phyloP scores from a whole-genome alignment of 2,888 invertebrate genomes.

The Chymomyza procnemis region DNA sequence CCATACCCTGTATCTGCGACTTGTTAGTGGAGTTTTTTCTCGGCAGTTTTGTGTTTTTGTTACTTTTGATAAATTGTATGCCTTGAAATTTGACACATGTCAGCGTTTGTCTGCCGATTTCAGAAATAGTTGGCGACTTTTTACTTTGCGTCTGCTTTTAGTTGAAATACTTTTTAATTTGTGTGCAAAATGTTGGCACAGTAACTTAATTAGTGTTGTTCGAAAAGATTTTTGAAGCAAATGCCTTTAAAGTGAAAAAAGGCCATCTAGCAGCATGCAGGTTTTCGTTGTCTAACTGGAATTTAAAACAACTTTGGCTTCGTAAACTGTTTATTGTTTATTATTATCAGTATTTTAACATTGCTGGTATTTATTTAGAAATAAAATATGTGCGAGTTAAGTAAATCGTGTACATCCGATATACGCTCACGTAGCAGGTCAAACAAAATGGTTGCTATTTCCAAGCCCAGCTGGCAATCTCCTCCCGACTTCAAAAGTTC shows the following conservation, averaged over 20 bases:
- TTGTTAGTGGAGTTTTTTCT: constrained; percentile 10
- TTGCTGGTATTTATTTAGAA: too few species aligned
- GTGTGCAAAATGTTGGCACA: not conserved
- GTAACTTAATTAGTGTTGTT: not conserved
- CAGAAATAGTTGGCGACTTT: constrained; percentile 26
- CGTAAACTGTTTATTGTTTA: too few species aligned
- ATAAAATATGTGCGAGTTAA: too few species aligned
- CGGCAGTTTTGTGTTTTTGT: constrained; percentile 50
- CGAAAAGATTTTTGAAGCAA: not conserved
- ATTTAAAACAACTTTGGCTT: too few species aligned
- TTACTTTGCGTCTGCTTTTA: constrained; percentile 16
- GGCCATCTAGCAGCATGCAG: too few species aligned
- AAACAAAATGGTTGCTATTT: constrained; percentile 90
- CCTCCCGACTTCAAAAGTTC: constrained; percentile 96
- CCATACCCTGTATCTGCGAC: constrained; percentile 26
- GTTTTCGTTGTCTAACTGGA: too few species aligned
- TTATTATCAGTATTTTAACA: too few species aligned
- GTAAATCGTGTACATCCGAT: too few species aligned
- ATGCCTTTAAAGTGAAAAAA: not conserved
- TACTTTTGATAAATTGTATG: constrained; percentile 69
- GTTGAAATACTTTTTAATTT: constrained; percentile 28
- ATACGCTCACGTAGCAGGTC: too few species aligned
- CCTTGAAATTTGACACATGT: constrained; percentile 69
- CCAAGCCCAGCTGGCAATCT: constrained; percentile 97
- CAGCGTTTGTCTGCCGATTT: constrained; percentile 62